These are phyloP conservation scores for Eclectus roratus DNA, from an alignment of 2,113 vertebrate species.

Conservation along the genomic window DNA sequence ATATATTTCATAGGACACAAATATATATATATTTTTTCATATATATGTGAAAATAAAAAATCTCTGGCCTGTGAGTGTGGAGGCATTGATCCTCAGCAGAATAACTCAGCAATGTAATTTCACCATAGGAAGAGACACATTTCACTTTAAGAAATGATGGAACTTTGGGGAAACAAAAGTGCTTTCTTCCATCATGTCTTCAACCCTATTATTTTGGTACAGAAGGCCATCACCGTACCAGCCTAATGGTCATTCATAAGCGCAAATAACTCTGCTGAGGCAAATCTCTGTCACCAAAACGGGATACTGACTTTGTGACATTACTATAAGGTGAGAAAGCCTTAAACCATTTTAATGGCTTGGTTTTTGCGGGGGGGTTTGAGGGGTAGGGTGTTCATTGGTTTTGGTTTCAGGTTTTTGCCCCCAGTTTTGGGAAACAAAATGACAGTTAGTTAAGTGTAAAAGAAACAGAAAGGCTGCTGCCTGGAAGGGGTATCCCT, in stretches of 20 bases:
- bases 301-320: background rate
- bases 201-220: background rate
- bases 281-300: background rate
- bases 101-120: background rate
- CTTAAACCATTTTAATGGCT: background rate
- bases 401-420: background rate
- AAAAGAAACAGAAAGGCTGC: background rate
- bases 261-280: background rate
- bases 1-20: background rate
- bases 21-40: background rate
- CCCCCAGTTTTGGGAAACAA: background rate
- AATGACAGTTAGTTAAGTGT: background rate
- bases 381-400: background rate
- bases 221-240: background rate
- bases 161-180: background rate
- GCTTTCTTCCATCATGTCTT: background rate
- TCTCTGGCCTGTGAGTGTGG: background rate
- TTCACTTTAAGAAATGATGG: background rate
- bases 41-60: background rate
- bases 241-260: background rate
- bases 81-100: background rate
- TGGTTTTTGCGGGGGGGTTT: background rate
- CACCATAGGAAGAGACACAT: background rate
- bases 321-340: background rate
- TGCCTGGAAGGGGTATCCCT: background rate